phyloP scores from a whole-genome alignment of 2,113 vertebrate species.

The Australoheros scitulus region DNA sequence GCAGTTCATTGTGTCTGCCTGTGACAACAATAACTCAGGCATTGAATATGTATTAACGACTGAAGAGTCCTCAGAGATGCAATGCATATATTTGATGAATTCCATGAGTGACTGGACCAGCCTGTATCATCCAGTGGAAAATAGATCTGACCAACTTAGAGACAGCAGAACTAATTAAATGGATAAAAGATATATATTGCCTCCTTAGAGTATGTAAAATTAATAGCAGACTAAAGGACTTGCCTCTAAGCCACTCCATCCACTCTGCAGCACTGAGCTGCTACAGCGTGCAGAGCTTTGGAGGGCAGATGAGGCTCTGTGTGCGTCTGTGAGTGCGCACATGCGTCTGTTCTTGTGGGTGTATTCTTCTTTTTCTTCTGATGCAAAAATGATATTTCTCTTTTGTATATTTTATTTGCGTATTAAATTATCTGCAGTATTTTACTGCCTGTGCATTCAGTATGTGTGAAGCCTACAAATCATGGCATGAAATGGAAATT shows the following conservation, averaged over 20 bases:
- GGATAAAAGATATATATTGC: constrained; percentile 73
- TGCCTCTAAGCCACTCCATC: constrained; percentile 61
- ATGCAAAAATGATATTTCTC: not conserved
- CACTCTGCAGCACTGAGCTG: constrained; percentile 21
- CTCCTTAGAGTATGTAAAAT: constrained; percentile 70
- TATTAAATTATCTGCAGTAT: not conserved
- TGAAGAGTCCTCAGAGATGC: constrained; percentile 57
- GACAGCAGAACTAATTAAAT: constrained; percentile 75
- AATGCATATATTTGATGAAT: constrained; percentile 61
- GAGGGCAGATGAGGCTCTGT: constrained; percentile 4
- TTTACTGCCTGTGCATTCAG: not conserved
- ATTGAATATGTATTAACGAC: constrained; percentile 61
- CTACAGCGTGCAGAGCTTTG: constrained; percentile 15
- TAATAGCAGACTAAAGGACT: constrained; percentile 69
- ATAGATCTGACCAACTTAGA: constrained; percentile 67
- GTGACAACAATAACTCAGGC: constrained; percentile 64
- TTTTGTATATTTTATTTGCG: not conserved
- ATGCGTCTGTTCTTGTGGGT: not conserved
- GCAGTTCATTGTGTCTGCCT: constrained; percentile 40
- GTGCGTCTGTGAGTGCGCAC: not conserved
- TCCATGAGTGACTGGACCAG: constrained; percentile 53
- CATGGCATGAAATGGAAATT: not conserved
- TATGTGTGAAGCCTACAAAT: not conserved
- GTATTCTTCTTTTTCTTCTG: not conserved
- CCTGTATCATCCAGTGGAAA: constrained; percentile 41